A percentile compares a stretch with the other conserved stretches of the same genome.
Evolutionary conservation across 2,797 vertebrate species (phyloP).

Genomic region (Percopsis omiscomaycus): DNA sequence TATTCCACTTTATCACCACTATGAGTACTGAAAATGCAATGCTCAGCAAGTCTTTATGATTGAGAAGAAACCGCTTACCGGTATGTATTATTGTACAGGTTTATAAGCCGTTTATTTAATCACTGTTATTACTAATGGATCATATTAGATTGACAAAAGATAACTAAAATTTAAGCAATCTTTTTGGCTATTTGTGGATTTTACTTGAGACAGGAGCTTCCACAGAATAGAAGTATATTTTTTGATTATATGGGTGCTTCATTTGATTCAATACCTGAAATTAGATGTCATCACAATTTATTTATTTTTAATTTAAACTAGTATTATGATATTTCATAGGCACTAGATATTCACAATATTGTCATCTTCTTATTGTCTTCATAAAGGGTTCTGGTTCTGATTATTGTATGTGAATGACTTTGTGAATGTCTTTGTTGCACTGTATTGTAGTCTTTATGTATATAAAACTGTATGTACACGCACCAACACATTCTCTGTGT

Average conservation of each 20-base stretch:
- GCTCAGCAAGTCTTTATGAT: slow-evolving; percentile 27
- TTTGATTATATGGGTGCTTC: slow-evolving; percentile 2
- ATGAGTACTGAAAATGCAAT: slow-evolving; percentile 3
- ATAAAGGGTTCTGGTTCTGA: slow-evolving; percentile 24
- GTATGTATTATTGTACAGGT: slow-evolving; percentile 13
- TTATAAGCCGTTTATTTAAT: neutral
- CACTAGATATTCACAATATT: slow-evolving; percentile 24
- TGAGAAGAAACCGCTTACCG: slow-evolving; percentile 11
- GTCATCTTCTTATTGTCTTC: slow-evolving; percentile 6
- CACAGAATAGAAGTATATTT: neutral
- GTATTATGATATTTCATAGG: slow-evolving; percentile 9
- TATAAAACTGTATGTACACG: slow-evolving; percentile 55
- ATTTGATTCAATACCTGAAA: slow-evolving; percentile 10
- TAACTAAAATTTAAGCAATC: slow-evolving; percentile 6
- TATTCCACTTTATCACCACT: neutral
- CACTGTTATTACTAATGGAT: neutral
- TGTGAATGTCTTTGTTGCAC: slow-evolving; percentile 38
- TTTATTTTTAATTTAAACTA: slow-evolving; percentile 26
- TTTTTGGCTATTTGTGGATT: neutral
- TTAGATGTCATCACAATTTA: slow-evolving; percentile 25
- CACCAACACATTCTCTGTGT: slow-evolving; percentile 10
- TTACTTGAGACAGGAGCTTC: neutral
- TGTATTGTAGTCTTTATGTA: slow-evolving; percentile 47
- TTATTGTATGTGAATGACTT: slow-evolving; percentile 34
- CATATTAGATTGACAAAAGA: neutral